Evolutionary conservation across 2,888 invertebrate genomes (phyloP).

Genomic region (Acrobasis repandana): DNA sequence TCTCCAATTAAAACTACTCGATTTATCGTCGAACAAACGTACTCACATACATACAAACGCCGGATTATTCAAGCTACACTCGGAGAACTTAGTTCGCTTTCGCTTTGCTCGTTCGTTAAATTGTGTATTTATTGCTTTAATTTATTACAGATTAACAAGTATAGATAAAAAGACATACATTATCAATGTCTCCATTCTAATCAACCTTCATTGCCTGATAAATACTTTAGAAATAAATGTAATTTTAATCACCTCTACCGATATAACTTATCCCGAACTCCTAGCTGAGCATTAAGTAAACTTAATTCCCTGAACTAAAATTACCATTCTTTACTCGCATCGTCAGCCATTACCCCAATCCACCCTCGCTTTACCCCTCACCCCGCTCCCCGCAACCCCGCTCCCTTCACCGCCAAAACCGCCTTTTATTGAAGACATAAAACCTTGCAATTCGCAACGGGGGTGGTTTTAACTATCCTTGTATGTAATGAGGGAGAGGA

Average conservation of each 20-base stretch:
- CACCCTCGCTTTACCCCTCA: background rate
- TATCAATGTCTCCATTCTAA: no score
- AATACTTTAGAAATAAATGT: no score
- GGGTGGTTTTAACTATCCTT: slow-evolving; percentile 71
- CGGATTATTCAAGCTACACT: no score
- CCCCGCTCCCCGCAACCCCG: slow-evolving; percentile 27
- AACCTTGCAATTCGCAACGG: slow-evolving; percentile 59
- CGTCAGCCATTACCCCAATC: slow-evolving; percentile 12
- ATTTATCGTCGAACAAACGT: no score
- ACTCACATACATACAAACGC: no score
- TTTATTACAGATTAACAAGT: no score
- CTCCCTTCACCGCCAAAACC: slow-evolving; percentile 40
- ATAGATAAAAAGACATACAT: no score
- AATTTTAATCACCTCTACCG: background rate
- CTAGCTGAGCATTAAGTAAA: slow-evolving; percentile 6
- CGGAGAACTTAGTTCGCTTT: no score
- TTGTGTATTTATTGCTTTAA: no score
- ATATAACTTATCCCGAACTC: background rate
- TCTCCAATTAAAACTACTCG: no score
- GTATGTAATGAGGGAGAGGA: slow-evolving; percentile 72
- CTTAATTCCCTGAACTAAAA: slow-evolving; percentile 13
- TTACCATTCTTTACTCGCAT: slow-evolving; percentile 9
- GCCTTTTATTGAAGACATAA: slow-evolving; percentile 76
- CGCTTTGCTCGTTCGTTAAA: no score
- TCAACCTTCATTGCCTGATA: no score